Conservation (phyloP, 1,140 invertebrate species). For the Hyphantria cunea region DNA sequence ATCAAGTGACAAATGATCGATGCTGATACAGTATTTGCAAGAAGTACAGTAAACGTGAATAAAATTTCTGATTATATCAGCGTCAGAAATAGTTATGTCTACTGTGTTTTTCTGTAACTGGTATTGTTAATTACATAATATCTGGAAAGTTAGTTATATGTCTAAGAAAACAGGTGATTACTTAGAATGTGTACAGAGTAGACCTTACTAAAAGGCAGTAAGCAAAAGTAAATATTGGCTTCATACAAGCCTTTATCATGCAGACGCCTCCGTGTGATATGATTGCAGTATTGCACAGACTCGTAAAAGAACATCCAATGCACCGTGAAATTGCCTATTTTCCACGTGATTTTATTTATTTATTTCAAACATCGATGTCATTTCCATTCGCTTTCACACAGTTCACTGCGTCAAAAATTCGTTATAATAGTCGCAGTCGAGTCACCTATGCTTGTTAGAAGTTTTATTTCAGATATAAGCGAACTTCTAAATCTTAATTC, state of each 20-base stretch:
- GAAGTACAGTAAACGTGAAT: too few relatives aligned
- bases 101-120: too few relatives aligned
- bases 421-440: slow-evolving; percentile 24
- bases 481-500: slow-evolving; percentile 54
- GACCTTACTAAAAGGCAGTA: too few relatives aligned
- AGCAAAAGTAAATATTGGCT: slow-evolving; percentile 46
- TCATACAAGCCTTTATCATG: slow-evolving; percentile 64
- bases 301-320: slow-evolving; percentile 72
- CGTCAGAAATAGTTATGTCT: too few relatives aligned
- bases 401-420: slow-evolving; percentile 51
- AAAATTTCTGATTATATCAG: too few relatives aligned
- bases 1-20: too few relatives aligned
- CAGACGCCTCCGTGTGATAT: slow-evolving; percentile 43
- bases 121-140: too few relatives aligned
- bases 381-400: slow-evolving; percentile 51
- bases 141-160: too few relatives aligned
- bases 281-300: slow-evolving; percentile 58
- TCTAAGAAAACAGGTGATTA: too few relatives aligned
- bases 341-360: slow-evolving; percentile 80
- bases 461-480: slow-evolving; percentile 30
- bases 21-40: too few relatives aligned
- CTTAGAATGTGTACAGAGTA: too few relatives aligned
- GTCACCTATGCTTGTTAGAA: slow-evolving; percentile 18
- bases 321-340: slow-evolving; percentile 81
- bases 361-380: slow-evolving; percentile 75